Evolutionary conservation across 2,888 invertebrate genomes (phyloP), one percentile per base, ranked within the genome.

Genomic region (Bellardia pandia): DNA sequence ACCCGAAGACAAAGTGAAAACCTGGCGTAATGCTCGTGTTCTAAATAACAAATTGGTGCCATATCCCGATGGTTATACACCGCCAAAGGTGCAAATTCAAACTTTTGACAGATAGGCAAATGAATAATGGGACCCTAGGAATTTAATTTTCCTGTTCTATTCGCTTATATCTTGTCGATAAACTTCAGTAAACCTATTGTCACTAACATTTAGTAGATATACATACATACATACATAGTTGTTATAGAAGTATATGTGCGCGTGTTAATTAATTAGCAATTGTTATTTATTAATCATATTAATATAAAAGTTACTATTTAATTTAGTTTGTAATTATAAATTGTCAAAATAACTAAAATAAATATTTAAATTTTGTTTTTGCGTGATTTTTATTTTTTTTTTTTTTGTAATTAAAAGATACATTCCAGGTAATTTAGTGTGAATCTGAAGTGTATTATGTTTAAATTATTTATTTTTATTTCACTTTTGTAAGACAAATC

Each of bases 1-100:
- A 89, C 96, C 97, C 80, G 96, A 96, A 71, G 97, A 97, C 90
- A 96, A 96, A 89, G 93, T 92, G 51, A 96, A 97, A 92, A 96
- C 96, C 0, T 98, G 98, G 98, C 95, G 98, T 78, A 98, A 98
- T 93, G 98, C 98, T 0, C 95, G 98, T 88, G 97, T 98, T 14
- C 97, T 98, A 66, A 97, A 98, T 91, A 97, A 97, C 78, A 96
- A 97, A 92, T 93, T 98, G 72, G 94, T 96, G 66, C 96, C 97
- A 23, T 96, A 97, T 90, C 96, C 96, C 69, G 95, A 96, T 90
- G 96, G 95, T 7, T 96, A 96, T 89, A 95, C 95, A 86, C 96
- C 96, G 71, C 95, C 96, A 2, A 95, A 95, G 88, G 95, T 95
- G 30, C 91, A 91, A 88, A 91, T 92, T 87, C 91, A 90, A 86